Evolutionary conservation across 2,888 invertebrate genomes (phyloP).

Genomic region (Agrochola circellaris): DNA sequence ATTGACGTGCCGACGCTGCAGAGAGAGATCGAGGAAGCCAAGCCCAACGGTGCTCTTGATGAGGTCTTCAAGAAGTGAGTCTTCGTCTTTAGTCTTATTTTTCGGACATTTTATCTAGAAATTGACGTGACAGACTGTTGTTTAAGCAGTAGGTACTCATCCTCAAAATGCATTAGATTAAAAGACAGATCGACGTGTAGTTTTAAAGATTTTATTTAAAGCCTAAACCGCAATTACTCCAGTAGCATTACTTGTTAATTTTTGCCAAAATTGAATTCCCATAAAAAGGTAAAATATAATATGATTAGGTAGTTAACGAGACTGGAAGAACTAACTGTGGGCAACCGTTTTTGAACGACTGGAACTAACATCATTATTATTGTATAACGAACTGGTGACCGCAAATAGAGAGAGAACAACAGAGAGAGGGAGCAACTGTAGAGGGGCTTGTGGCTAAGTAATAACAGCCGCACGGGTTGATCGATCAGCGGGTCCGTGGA

Average conservation of each 20-base stretch:
- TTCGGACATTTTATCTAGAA: not conserved
- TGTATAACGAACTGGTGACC: not conserved
- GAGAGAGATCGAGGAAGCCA: conserved; percentile 93
- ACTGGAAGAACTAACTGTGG: not conserved
- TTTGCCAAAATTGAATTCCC: not conserved
- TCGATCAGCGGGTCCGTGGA: too few species aligned
- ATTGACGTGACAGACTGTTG: not conserved
- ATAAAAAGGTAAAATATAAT: not conserved
- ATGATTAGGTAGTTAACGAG: too few species aligned
- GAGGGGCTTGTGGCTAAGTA: not conserved
- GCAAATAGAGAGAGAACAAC: too few species aligned
- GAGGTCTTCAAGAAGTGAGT: conserved; percentile 93
- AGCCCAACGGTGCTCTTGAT: conserved; percentile 93
- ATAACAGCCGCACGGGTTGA: too few species aligned
- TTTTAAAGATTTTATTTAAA: not conserved
- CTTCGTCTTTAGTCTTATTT: not conserved
- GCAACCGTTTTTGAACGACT: not conserved
- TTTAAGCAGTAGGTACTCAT: not conserved
- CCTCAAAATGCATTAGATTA: too few species aligned
- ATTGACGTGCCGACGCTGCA: conserved; percentile 91
- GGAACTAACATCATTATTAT: not conserved
- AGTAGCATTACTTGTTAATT: too few species aligned
- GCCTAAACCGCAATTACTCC: not conserved
- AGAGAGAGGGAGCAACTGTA: too few species aligned
- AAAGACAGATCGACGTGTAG: not conserved